Evolutionary conservation across 2,797 vertebrate species (phyloP).

Genomic region (Aldrovandia affinis): DNA sequence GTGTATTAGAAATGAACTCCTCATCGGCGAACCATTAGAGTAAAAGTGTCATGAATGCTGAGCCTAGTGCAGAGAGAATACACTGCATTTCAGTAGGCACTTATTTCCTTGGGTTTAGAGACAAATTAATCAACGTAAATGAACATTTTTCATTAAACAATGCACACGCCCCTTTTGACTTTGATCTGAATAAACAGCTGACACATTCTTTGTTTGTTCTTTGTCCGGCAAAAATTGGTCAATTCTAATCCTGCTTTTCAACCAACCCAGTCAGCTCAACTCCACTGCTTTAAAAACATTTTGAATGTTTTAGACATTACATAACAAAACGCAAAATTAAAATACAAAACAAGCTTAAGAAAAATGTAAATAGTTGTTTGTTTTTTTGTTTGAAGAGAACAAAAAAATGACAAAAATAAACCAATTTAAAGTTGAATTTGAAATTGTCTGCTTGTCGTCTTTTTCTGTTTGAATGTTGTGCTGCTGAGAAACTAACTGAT

Average conservation of each 20-base stretch:
- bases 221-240: not conserved
- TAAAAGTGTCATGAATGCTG: not conserved
- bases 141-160: not conserved
- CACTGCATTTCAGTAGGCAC: not conserved
- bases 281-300: constrained; percentile 55
- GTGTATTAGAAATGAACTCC: not conserved
- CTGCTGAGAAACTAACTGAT: not conserved
- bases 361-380: constrained; percentile 79
- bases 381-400: constrained; percentile 72
- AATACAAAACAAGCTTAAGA: constrained; percentile 64
- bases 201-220: not conserved
- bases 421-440: constrained; percentile 56
- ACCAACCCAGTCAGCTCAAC: constrained; percentile 62
- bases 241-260: not conserved
- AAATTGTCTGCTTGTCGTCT: constrained; percentile 29
- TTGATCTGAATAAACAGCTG: not conserved
- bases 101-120: not conserved
- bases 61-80: not conserved
- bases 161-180: not conserved
- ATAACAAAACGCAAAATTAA: constrained; percentile 56
- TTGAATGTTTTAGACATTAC: constrained; percentile 66
- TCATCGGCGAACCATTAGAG: not conserved
- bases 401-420: constrained; percentile 72
- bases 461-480: constrained; percentile 3
- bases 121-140: not conserved